Evolutionary conservation across 2,113 vertebrate genomes (phyloP).

Genomic region (Cebidichthys violaceus): DNA sequence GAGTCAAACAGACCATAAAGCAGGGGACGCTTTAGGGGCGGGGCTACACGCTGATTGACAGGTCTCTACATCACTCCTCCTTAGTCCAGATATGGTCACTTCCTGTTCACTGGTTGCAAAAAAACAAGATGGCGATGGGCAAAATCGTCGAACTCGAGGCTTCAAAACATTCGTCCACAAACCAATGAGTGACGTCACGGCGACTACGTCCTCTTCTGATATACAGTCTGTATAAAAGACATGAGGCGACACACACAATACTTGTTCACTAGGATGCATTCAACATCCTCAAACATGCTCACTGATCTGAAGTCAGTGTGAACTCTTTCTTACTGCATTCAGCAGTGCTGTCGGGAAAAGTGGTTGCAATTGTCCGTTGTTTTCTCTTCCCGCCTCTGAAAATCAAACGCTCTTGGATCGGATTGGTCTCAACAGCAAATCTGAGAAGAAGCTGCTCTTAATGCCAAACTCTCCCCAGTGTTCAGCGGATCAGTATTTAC

Average conservation of each 20-base stretch:
- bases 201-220: too few relatives aligned
- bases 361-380: slow-evolving; percentile 48
- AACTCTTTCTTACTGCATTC: neutral
- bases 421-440: neutral
- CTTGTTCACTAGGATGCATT: too few relatives aligned
- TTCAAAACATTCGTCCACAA: neutral
- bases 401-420: neutral
- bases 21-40: too few relatives aligned
- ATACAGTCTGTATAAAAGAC: neutral
- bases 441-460: slow-evolving; percentile 37
- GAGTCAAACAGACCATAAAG: too few relatives aligned
- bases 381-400: slow-evolving; percentile 16
- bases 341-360: slow-evolving; percentile 29
- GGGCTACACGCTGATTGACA: too few relatives aligned
- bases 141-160: neutral
- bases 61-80: too few relatives aligned
- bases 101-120: neutral
- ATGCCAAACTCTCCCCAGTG: slow-evolving; percentile 48
- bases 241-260: neutral
- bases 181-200: neutral
- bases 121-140: neutral
- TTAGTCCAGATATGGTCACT: neutral
- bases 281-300: slow-evolving; percentile 24
- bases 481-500: slow-evolving; percentile 48
- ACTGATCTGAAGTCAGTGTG: too few relatives aligned